Conservation (phyloP, 2,888 invertebrate genomes). For the Tetrapedia diversipes region DNA sequence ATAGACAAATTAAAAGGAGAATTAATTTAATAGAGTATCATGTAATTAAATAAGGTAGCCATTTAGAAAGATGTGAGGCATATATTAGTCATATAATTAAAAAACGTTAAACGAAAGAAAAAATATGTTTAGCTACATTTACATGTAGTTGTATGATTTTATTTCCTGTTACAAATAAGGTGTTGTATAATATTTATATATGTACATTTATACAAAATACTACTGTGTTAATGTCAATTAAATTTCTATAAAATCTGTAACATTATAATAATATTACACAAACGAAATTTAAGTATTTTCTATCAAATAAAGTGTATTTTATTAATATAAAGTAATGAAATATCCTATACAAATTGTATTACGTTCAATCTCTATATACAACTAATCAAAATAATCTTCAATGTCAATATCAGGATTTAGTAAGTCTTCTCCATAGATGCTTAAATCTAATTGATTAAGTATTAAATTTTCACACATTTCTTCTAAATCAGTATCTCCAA, state of each 20-base stretch:
- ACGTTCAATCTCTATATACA: not conserved
- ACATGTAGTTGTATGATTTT: constrained; percentile 11
- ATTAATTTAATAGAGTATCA: constrained; percentile 18
- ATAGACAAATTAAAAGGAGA: constrained; percentile 54
- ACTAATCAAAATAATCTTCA: constrained; percentile 99
- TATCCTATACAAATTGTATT: not conserved
- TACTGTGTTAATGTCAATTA: constrained; percentile 10
- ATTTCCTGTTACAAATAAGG: constrained; percentile 6
- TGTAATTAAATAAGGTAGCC: constrained; percentile 18
- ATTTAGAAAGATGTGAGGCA: not conserved
- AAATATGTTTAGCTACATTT: constrained; percentile 6
- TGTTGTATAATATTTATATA: constrained; percentile 28
- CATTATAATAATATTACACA: not conserved
- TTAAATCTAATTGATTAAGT: constrained; percentile 95
- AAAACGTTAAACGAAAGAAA: constrained; percentile 1
- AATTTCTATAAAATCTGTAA: constrained; percentile 1
- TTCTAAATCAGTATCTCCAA: constrained; percentile 98
- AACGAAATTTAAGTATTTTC: constrained; percentile 17
- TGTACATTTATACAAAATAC: not conserved
- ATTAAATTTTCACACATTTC: constrained; percentile 99
- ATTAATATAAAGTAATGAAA: constrained; percentile 1
- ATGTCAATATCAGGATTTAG: constrained; percentile 98
- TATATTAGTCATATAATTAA: not conserved
- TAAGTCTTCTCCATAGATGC: constrained; percentile 94
- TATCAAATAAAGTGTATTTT: constrained; percentile 7